A percentile compares a stretch with the other conserved stretches of the same genome.
Conservation (phyloP, 2,888 invertebrate genomes). For the Drosophila testacea region DNA sequence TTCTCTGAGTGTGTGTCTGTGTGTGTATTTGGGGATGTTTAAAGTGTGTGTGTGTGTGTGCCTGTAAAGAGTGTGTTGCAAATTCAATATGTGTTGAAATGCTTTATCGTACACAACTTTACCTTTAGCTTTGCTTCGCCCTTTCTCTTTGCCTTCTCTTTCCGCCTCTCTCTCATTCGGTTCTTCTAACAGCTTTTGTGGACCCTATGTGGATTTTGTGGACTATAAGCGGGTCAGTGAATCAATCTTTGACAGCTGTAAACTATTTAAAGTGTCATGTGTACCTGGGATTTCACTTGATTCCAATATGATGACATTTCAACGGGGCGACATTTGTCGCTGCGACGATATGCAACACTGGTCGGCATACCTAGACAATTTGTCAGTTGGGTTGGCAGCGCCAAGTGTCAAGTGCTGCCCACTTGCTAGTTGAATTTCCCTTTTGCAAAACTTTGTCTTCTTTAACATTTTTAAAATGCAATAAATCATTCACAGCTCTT, state of each 20-base stretch:
- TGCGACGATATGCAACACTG: constrained; percentile 36
- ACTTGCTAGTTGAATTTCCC: constrained; percentile 20
- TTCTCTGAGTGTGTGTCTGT: not conserved
- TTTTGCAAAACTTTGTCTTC: constrained; percentile 52
- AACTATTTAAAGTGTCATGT: constrained; percentile 25
- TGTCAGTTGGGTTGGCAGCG: constrained; percentile 49
- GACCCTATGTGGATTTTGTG: not conserved
- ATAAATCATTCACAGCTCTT: constrained; percentile 81
- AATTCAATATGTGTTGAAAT: constrained; percentile 66
- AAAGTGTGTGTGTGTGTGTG: constrained; percentile 16
- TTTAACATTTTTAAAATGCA: constrained; percentile 78
- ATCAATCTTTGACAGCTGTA: constrained; percentile 71
- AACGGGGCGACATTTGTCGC: constrained; percentile 38
- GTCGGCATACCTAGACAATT: constrained; percentile 37
- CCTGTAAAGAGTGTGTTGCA: constrained; percentile 30
- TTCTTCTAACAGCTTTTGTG: not conserved
- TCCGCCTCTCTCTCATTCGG: not conserved
- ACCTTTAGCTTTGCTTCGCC: constrained; percentile 17
- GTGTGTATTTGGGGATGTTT: constrained; percentile 4
- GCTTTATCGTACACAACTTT: constrained; percentile 42
- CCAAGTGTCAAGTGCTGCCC: constrained; percentile 38
- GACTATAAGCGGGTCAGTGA: constrained; percentile 22
- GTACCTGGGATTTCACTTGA: constrained; percentile 15
- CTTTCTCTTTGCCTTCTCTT: not conserved
- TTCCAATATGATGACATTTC: constrained; percentile 26